Evolutionary conservation across 2,888 invertebrate genomes (phyloP), one percentile per base, ranked within the genome.

Genomic region (Drosophila histrio): DNA sequence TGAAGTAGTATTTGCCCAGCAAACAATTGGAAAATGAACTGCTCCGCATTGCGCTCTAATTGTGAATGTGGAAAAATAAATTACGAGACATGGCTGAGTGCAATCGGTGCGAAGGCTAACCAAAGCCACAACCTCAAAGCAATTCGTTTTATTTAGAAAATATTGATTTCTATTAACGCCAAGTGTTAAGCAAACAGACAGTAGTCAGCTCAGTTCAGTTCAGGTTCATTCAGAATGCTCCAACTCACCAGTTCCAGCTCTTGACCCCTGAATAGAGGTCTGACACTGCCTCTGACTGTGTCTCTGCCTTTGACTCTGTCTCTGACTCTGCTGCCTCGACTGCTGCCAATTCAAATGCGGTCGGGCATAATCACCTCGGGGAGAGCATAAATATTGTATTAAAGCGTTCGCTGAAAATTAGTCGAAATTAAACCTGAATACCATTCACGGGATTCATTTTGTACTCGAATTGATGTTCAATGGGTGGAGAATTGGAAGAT

Each of bases 51-150:
- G 61, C 64, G 62, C 71, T 83, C 85, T 84, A 84, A 84, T 85
- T 84, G 83, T 81, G 75, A 84, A 83, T 84, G 79, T 84, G 84
- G 81, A 84, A 84, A 84, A 85, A 84, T 84, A 84, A 85, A 85
- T 85, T 80, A 73, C 83, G 61, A 74, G 79, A 79, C 72, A 74
- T 52, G 63, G 49, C 41, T 38, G 64, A 61, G 39, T 68, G 72
- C 58, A 44, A 62, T 41, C 57, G 38, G 30, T 32, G 52, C 13
- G 54, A 44, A 32, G 17, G 46, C 26, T 21, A 52, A 44, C 19
- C 15, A 17, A 41, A 19, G 22, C 63, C 59, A 22, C 63, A 62
- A 72, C 46, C 63, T 67, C 75, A 52, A 44, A 47, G 36, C 26
- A 24, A 34, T 46, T 57, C 53, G 57, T 56, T 77, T 81, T 84